A percentile compares a stretch with the other conserved stretches of the same genome.
Evolutionary conservation across 1,140 invertebrate genomes (phyloP).

Genomic region (Penaeus indicus): DNA sequence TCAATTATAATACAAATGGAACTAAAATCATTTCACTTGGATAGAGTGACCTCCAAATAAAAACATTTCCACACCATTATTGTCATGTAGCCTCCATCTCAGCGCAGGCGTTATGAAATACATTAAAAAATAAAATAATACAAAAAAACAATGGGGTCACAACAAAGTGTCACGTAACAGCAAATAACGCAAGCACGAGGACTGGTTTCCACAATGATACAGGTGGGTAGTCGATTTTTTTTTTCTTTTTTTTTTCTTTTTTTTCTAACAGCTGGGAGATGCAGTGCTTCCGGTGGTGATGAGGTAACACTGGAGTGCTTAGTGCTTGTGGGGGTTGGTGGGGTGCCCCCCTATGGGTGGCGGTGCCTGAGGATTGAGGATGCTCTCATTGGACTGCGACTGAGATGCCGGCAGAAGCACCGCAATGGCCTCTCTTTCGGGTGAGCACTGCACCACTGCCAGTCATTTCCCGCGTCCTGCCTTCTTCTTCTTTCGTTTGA

Average conservation of each 20-base stretch:
- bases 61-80: too few species aligned
- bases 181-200: slow-evolving; percentile 45
- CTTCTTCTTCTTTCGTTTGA: slow-evolving; percentile 97
- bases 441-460: slow-evolving; percentile 69
- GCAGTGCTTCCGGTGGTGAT: slow-evolving; percentile 56
- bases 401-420: slow-evolving; percentile 78
- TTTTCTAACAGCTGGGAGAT: slow-evolving; percentile 18
- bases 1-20: too few species aligned
- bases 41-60: too few species aligned
- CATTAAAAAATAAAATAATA: too few species aligned
- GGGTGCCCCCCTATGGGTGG: slow-evolving; percentile 47
- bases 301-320: slow-evolving; percentile 53
- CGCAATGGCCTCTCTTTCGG: slow-evolving; percentile 78
- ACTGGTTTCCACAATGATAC: slow-evolving; percentile 37
- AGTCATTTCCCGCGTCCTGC: slow-evolving; percentile 73
- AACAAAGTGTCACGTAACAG: slow-evolving; percentile 49
- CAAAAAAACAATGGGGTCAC: slow-evolving; percentile 33
- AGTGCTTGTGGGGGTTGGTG: slow-evolving; percentile 58
- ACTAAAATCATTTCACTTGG: too few species aligned
- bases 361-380: slow-evolving; percentile 71
- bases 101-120: slow-evolving; percentile 35
- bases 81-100: background rate
- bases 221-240: slow-evolving; percentile 32
- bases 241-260: background rate
- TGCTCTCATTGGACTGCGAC: slow-evolving; percentile 77